Base-by-base conservation (phyloP, 2,888 invertebrate species). In the Kryphioiulus occultus region DNA sequence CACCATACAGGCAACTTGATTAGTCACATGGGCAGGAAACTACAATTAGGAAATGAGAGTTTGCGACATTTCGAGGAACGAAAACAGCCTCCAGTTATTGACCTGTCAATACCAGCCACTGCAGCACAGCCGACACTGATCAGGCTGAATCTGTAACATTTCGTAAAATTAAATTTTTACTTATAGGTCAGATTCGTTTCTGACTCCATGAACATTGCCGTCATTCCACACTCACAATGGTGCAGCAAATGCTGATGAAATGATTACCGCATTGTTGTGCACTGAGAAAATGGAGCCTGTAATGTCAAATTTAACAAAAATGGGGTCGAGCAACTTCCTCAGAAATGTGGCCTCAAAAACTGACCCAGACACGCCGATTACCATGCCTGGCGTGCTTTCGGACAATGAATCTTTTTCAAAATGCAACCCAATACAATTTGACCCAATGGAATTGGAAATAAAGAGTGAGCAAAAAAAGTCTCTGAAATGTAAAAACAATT, bases 81-180 rank as follows among this genome's bases (percentile, higher is more conserved):
- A 59, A 22, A 22, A 22, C 59, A 59, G 59, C 59, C 59, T 59
- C 59, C 59, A 59, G 59, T 59, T 59, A 59, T 59, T 59, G 59
- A 59, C 59, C 59, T 22, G 22, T n/a, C 22, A 5, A 15, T 47
- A n/a, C 19, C 53, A 53, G 4, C 53, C 1, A 5, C 53, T n/a
- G n/a, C 53, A 53, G 53, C 53, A 17, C 47, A 2, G 47, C 47
- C 1, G 47, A 15, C 1, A 47, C 47, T 17, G 4, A 10, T 17
- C 47, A 2, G 12, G 1, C 2, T 47, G 47, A 39, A 9, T 39
- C 5, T 9, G 39, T 9, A 39, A 3, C n/a, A n/a, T n/a, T n/a
- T n/a, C n/a, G n/a, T n/a, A n/a, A n/a, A n/a, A n/a, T n/a, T n/a
- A n/a, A n/a, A n/a, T n/a, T n/a, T n/a, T n/a, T n/a, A n/a, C n/a